phyloP scores from a whole-genome alignment of 2,113 vertebrate species.

The Arvicanthis niloticus region DNA sequence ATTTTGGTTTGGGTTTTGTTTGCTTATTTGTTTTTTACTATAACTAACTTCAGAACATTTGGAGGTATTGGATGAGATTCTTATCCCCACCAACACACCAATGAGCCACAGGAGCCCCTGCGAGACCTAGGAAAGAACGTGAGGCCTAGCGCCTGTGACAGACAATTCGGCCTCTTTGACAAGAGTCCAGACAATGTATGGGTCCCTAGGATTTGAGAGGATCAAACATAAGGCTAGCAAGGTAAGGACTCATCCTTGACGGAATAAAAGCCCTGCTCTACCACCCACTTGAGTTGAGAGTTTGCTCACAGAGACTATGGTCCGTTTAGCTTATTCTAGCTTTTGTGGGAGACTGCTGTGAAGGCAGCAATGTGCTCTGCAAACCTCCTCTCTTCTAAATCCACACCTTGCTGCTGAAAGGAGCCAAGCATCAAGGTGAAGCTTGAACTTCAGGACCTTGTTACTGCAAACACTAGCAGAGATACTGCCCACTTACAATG shows the following conservation, averaged over 20 bases:
- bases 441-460: not conserved
- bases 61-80: not conserved
- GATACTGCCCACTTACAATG: no score
- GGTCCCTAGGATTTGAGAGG: not conserved
- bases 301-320: not conserved
- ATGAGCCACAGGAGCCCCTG: not conserved
- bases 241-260: not conserved
- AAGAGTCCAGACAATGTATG: not conserved
- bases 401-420: not conserved
- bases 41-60: not conserved
- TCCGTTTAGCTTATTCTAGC: not conserved
- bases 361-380: not conserved
- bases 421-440: not conserved
- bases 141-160: not conserved
- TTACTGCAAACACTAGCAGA: accelerated
- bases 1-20: not conserved
- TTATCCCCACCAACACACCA: not conserved
- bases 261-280: not conserved
- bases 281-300: not conserved
- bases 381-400: not conserved
- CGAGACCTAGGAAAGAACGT: not conserved
- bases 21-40: not conserved
- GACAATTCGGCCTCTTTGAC: not conserved
- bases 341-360: not conserved
- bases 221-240: not conserved